Base-by-base conservation (phyloP, 2,888 invertebrate genomes). In the Ernsta delagoae region DNA sequence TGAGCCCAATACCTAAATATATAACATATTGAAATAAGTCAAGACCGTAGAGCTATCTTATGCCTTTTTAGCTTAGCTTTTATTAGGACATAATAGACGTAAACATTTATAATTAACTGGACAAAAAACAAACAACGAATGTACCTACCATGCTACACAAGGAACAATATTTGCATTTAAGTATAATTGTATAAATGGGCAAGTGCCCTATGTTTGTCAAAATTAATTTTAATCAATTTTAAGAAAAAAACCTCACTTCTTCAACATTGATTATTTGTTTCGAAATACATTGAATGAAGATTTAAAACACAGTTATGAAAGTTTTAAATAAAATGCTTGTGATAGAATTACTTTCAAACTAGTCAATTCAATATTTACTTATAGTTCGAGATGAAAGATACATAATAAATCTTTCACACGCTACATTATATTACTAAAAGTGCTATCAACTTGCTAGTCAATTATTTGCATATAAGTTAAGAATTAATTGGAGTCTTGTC, bases 401-500 rank as follows among this genome's bases (percentile, higher is more conserved):
- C 6, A 6, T 6, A 24, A 24, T 24, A 24, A 24, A 24, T 24
- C 24, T 24, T 24, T 24, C 24, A 24, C 24, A 24, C 24, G 24
- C 24, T 24, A 24, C 4, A 39, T 39, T 5, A 39, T 39, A 39
- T 39, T 39, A 39, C 6, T 39, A 6, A 39, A 41, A 8, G 9
- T 4, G n/a, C 45, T 45, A 11, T 59, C 59, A 54, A 61, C 45
- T 54, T 39, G 45, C 7, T 36, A 5, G 62, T 68, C 67, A 68
- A 68, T 60, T 70, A 62, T 62, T 68, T 67, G n/a, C 36, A 50
- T 16, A 50, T 48, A 50, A 50, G 43, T 59, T 50, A 16, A 50
- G 6, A 7, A 50, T 6, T 5, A 65, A 41, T 53, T 48, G 12
- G 7, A 16, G 31, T 7, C 34, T 56, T 34, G 31, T 56, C 5